Evolutionary conservation across 2,797 vertebrate species (phyloP).

Genomic region (Oryzias sinensis): DNA sequence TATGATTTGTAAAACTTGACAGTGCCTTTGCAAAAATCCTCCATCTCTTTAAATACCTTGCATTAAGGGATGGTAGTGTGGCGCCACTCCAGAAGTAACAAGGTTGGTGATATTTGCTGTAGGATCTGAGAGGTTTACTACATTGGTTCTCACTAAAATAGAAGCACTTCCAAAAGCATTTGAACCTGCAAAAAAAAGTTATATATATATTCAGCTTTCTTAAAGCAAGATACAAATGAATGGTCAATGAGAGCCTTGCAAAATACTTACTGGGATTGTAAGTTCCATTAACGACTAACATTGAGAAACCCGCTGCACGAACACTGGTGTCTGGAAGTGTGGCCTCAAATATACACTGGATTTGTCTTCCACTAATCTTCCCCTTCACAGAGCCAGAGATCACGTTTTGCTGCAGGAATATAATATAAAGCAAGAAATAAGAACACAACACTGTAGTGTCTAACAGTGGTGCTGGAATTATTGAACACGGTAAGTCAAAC

Average conservation of each 20-base stretch:
- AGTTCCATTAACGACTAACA: background rate
- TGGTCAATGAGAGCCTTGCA: background rate
- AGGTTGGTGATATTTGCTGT: background rate
- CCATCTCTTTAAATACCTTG: no score
- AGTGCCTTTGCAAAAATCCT: no score
- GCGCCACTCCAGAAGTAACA: accelerated
- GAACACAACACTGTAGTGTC: background rate
- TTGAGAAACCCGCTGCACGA: background rate
- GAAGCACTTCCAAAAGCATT: accelerated
- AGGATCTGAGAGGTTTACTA: slow-evolving; percentile 2
- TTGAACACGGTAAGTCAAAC: no score
- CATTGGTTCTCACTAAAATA: accelerated
- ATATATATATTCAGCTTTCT: background rate
- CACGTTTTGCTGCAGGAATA: background rate
- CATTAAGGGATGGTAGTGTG: accelerated
- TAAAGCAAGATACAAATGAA: background rate
- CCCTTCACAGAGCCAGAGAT: background rate
- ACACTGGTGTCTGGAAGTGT: background rate
- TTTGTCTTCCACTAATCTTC: background rate
- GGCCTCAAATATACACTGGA: slow-evolving; percentile 3
- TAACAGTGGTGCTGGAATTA: no score
- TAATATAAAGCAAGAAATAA: background rate
- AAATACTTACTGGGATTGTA: background rate
- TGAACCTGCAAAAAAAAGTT: slow-evolving; percentile 3
- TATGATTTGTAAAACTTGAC: no score